These are phyloP conservation scores for Malacoctenus gilli DNA, from an alignment of 2,797 vertebrate species.

Conservation along the genomic window DNA sequence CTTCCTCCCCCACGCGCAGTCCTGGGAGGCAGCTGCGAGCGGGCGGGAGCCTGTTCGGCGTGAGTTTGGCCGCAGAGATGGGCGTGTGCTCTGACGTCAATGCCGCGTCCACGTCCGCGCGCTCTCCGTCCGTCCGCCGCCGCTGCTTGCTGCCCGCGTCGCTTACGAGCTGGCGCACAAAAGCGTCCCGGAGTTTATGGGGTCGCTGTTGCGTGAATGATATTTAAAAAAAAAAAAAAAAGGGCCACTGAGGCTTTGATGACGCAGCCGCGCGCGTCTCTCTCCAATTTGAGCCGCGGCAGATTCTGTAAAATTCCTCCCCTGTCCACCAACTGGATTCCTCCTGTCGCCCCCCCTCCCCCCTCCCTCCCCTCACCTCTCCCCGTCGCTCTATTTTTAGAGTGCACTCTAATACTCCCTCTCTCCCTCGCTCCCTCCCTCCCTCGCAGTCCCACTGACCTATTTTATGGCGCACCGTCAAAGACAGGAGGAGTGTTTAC, in stretches of 20 bases:
- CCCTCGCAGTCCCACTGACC: slow-evolving; percentile 81
- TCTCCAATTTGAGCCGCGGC: slow-evolving; percentile 38
- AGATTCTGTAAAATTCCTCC: slow-evolving; percentile 74
- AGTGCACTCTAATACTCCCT: slow-evolving; percentile 73
- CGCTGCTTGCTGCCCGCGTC: slow-evolving; percentile 33
- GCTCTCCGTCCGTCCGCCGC: slow-evolving; percentile 46
- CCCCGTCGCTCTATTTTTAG: slow-evolving; percentile 82
- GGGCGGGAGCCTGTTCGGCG: slow-evolving; percentile 55
- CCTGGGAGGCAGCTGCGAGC: slow-evolving; percentile 43
- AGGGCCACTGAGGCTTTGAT: slow-evolving; percentile 44
- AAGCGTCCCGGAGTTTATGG: slow-evolving; percentile 15
- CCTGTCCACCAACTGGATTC: slow-evolving; percentile 60
- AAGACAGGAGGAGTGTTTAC: slow-evolving; percentile 79
- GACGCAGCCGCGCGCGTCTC: slow-evolving; percentile 40
- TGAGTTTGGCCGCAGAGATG: slow-evolving; percentile 74
- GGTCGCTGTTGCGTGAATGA: slow-evolving; percentile 51
- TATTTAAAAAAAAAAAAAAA: too few relatives aligned
- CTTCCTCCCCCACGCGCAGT: too few relatives aligned
- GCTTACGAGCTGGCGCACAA: too few relatives aligned
- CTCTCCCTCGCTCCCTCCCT: slow-evolving; percentile 66
- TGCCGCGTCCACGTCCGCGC: slow-evolving; percentile 44
- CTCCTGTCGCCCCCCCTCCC: slow-evolving; percentile 55
- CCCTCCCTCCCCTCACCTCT: slow-evolving; percentile 48
- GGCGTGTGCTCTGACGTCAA: slow-evolving; percentile 80
- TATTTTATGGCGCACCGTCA: slow-evolving; percentile 80